phyloP scores from a whole-genome alignment of 2,888 invertebrate genomes.

The Parnassius apollo region DNA sequence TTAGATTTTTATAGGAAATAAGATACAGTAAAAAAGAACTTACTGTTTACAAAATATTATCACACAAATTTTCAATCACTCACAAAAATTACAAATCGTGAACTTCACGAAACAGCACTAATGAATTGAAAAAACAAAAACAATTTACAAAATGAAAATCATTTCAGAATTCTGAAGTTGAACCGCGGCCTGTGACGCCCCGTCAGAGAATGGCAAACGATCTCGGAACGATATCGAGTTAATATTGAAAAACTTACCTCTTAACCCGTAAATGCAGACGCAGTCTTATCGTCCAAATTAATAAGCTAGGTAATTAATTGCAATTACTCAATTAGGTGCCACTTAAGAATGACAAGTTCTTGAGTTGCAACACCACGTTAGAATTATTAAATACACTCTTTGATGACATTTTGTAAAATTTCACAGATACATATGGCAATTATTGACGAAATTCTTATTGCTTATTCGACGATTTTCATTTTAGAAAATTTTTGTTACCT shows the following conservation, averaged over 20 bases:
- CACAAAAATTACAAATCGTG: conserved; percentile 5
- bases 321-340: conserved; percentile 18
- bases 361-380: conserved; percentile 2
- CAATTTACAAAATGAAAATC: conserved; percentile 7
- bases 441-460: conserved; percentile 4
- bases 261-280: conserved; percentile 5
- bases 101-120: conserved; percentile 13
- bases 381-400: conserved; percentile 10
- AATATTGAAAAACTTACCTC: conserved; percentile 16
- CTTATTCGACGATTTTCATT: neutral
- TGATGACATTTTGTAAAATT: conserved; percentile 13
- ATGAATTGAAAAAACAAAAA: neutral
- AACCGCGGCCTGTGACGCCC: conserved; percentile 21
- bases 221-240: conserved; percentile 15
- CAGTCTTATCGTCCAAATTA: conserved; percentile 15
- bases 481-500: no score
- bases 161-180: conserved; percentile 7
- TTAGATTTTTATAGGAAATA: neutral
- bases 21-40: conserved; percentile 13
- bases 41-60: conserved; percentile 6
- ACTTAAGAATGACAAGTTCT: conserved; percentile 12
- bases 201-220: conserved; percentile 25
- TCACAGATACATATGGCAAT: neutral
- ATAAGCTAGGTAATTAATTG: conserved; percentile 18
- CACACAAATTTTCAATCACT: conserved; percentile 11